Evolutionary conservation across 2,797 vertebrate species (phyloP).

Genomic region (Rhinoraja longicauda): DNA sequence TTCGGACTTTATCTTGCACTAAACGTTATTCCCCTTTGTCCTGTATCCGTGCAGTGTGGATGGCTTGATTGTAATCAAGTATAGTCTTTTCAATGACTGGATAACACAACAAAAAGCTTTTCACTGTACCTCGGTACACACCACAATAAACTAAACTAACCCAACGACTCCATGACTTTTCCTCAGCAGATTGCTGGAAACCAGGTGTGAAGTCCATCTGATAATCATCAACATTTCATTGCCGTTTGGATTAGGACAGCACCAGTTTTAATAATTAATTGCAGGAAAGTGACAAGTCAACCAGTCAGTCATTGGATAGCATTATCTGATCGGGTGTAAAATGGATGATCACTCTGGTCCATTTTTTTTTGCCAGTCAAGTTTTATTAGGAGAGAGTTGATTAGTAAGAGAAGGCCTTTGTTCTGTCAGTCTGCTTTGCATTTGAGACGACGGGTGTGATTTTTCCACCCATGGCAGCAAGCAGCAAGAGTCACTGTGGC

Average conservation of each 20-base stretch:
- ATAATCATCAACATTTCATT: not conserved
- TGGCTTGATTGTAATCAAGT: too few relatives aligned
- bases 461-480: conserved; percentile 18
- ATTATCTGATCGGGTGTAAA: not conserved
- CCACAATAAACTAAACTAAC: too few relatives aligned
- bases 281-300: not conserved
- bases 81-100: too few relatives aligned
- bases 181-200: too few relatives aligned
- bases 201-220: too few relatives aligned
- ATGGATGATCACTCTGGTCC: not conserved
- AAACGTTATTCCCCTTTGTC: too few relatives aligned
- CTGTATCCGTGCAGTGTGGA: too few relatives aligned
- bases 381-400: not conserved
- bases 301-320: not conserved
- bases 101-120: too few relatives aligned
- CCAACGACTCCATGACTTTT: too few relatives aligned
- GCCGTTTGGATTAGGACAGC: not conserved
- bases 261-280: not conserved
- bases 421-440: conserved; percentile 13
- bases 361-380: not conserved
- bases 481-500: not conserved
- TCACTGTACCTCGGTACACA: too few relatives aligned
- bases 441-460: not conserved
- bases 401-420: not conserved
- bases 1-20: too few relatives aligned